phyloP scores from a whole-genome alignment of 2,797 vertebrate species.

The Geotrypetes seraphini region DNA sequence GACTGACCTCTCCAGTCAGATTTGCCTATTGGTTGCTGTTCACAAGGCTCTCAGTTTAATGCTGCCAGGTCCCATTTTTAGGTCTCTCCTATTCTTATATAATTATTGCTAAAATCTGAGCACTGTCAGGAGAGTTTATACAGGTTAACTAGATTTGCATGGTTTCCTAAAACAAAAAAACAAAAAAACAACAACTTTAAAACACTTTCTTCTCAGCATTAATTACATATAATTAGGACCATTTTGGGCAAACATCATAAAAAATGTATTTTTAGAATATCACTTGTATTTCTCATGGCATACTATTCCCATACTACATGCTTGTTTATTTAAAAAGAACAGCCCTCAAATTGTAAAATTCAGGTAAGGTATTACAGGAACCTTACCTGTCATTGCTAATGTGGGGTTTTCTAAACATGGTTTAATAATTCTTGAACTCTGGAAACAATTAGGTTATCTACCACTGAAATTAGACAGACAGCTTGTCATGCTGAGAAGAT shows the following conservation, averaged over 20 bases:
- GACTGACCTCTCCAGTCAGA: conserved; percentile 9
- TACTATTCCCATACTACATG: conserved; percentile 9
- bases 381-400: conserved; percentile 3
- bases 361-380: too few relatives aligned
- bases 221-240: conserved; percentile 51
- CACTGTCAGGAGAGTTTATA: conserved; percentile 3
- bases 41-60: conserved; percentile 9
- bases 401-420: conserved; percentile 29
- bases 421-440: conserved; percentile 57
- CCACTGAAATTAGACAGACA: conserved; percentile 45
- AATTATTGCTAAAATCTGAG: conserved; percentile 3
- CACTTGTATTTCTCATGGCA: conserved; percentile 12
- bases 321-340: conserved; percentile 1
- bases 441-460: conserved; percentile 53
- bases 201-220: conserved; percentile 54
- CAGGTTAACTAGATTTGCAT: conserved; percentile 8
- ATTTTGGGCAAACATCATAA: conserved; percentile 33
- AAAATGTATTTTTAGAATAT: conserved; percentile 23
- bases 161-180: too few relatives aligned
- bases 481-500: conserved; percentile 14
- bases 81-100: too few relatives aligned
- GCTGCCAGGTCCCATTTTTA: conserved; percentile 2
- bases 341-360: conserved; percentile 10
- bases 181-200: conserved; percentile 5
- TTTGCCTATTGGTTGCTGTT: conserved; percentile 15